A percentile compares a stretch with the other conserved stretches of the same genome.
These are phyloP conservation scores for Ardeotis arabs DNA, from an alignment of 2,113 vertebrate genomes.

Conservation along the genomic window DNA sequence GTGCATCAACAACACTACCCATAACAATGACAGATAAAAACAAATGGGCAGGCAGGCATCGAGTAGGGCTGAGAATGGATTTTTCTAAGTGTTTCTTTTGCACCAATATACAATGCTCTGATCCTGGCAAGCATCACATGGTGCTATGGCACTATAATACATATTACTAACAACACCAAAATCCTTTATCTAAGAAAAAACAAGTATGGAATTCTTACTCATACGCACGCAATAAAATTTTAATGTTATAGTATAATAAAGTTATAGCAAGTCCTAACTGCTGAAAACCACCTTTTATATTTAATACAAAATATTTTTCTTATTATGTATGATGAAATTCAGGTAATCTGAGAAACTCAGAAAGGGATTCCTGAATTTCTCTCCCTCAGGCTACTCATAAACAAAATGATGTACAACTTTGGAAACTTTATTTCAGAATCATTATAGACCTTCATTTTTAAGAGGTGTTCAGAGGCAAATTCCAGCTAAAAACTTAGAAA, in stretches of 20 bases:
- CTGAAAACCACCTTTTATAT: slow-evolving; percentile 46
- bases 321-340: slow-evolving; percentile 46
- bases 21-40: background rate
- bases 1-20: background rate
- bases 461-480: slow-evolving; percentile 25
- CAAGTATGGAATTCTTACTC: background rate
- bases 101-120: background rate
- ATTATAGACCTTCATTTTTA: slow-evolving; percentile 27
- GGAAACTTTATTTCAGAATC: slow-evolving; percentile 53
- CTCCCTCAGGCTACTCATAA: slow-evolving; percentile 66
- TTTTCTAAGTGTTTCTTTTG: background rate
- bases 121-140: background rate
- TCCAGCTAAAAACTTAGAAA: slow-evolving; percentile 17
- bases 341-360: slow-evolving; percentile 63
- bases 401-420: slow-evolving; percentile 48
- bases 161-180: background rate
- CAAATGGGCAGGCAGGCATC: background rate
- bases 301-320: slow-evolving; percentile 66
- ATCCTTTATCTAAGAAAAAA: background rate
- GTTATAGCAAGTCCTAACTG: slow-evolving; percentile 41
- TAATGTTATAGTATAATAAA: slow-evolving; percentile 39
- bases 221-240: background rate
- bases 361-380: slow-evolving; percentile 51
- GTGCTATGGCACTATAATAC: background rate
- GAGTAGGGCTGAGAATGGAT: background rate